Conservation (phyloP, 2,888 invertebrate genomes). For the Nomada fucata region DNA sequence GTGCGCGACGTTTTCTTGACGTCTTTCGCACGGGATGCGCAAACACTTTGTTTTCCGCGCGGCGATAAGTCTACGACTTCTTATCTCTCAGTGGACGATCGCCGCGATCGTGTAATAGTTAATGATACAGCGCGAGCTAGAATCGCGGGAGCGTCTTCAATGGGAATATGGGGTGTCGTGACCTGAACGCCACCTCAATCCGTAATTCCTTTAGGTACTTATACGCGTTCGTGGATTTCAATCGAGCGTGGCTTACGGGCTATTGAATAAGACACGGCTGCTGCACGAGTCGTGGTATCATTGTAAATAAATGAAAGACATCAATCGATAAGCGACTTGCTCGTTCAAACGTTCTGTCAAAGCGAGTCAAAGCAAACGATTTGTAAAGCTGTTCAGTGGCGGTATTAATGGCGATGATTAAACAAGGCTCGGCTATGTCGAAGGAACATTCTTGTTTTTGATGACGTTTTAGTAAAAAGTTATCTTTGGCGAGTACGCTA, state of each 20-base stretch:
- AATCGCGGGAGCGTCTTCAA: neutral
- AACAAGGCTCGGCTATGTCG: neutral
- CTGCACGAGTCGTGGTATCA: neutral
- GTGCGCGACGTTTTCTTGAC: neutral
- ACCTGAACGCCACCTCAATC: neutral
- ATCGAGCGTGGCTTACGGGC: too few species aligned
- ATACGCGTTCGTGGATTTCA: neutral
- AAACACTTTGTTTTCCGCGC: constrained; percentile 36
- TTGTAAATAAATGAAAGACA: constrained; percentile 19
- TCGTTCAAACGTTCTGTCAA: neutral
- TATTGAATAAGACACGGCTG: neutral
- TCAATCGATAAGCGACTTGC: constrained; percentile 19
- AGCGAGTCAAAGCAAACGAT: neutral
- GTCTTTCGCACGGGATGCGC: constrained; percentile 9
- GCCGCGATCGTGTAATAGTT: constrained; percentile 43
- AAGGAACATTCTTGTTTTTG: neutral
- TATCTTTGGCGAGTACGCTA: neutral
- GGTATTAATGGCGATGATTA: neutral
- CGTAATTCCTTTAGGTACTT: neutral
- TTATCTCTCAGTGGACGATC: constrained; percentile 53
- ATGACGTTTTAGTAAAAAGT: constrained; percentile 1
- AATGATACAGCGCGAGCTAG: constrained; percentile 13
- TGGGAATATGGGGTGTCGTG: neutral
- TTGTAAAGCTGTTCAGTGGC: neutral
- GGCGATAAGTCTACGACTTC: constrained; percentile 49